Evolutionary conservation across 37 sponge, comb jelly and placozoan species (phyloP).

Genomic region (Halisarca cf. caerulea): DNA sequence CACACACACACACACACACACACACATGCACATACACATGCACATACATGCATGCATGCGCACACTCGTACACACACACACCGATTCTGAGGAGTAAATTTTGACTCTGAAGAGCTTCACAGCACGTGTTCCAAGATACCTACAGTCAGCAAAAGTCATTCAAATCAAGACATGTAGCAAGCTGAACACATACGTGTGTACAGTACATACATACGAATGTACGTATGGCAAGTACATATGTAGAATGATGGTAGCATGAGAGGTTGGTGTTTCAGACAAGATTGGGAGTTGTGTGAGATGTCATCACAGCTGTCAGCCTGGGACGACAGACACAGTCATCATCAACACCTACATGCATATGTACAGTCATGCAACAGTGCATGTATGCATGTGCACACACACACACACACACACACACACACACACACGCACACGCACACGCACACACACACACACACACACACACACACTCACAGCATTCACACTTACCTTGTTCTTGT

Average conservation of each 20-base stretch:
- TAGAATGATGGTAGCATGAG: too few relatives aligned
- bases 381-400: not conserved
- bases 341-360: too few relatives aligned
- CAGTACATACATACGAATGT: too few relatives aligned
- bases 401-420: not conserved
- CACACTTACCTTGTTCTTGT: slow-evolving; percentile 88
- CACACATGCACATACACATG: not conserved
- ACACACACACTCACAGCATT: too few relatives aligned
- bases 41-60: not conserved
- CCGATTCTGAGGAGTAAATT: slow-evolving; percentile 81
- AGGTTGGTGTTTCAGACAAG: too few relatives aligned
- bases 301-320: too few relatives aligned
- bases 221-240: too few relatives aligned
- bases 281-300: too few relatives aligned
- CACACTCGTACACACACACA: not conserved
- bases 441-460: not conserved
- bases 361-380: not conserved
- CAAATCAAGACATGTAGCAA: too few relatives aligned
- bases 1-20: not conserved
- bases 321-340: too few relatives aligned
- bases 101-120: slow-evolving; percentile 92
- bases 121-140: slow-evolving; percentile 93
- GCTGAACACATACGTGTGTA: too few relatives aligned
- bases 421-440: not conserved
- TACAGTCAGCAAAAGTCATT: slow-evolving; percentile 4